Evolutionary conservation across 2,797 vertebrate genomes (phyloP).

Genomic region (Pseudomugil tenellus): DNA sequence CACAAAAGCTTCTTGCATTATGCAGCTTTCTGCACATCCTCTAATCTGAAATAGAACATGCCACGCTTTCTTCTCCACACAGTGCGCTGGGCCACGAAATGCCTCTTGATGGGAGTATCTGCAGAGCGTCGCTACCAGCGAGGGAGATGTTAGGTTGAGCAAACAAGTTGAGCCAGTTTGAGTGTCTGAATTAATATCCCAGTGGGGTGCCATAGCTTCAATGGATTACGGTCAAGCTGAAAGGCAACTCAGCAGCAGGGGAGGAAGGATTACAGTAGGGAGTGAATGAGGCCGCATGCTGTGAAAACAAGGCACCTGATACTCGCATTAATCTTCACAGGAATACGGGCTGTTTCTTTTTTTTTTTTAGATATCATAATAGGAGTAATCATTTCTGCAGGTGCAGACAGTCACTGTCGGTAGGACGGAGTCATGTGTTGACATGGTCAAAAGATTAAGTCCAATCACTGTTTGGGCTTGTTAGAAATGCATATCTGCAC

Average conservation of each 20-base stretch:
- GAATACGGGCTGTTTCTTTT: constrained; percentile 34
- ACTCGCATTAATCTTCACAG: constrained; percentile 48
- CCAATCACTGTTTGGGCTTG: neutral
- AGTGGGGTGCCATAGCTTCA: constrained; percentile 66
- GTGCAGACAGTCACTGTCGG: constrained; percentile 14
- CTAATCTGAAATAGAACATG: constrained; percentile 17
- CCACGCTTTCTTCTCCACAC: constrained; percentile 13
- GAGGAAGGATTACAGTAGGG: constrained; percentile 69
- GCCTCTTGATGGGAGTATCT: neutral
- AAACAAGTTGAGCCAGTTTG: constrained; percentile 36
- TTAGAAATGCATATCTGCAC: constrained; percentile 13
- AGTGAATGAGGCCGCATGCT: constrained; percentile 63
- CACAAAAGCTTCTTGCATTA: constrained; percentile 16
- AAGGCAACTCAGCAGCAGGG: constrained; percentile 71
- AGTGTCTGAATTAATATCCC: constrained; percentile 78
- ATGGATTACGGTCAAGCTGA: constrained; percentile 73
- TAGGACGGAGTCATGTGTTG: constrained; percentile 19
- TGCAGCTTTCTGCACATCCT: neutral
- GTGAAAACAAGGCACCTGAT: constrained; percentile 69
- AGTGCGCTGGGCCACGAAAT: constrained; percentile 1
- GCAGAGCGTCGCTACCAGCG: constrained; percentile 10
- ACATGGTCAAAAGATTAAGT: constrained; percentile 2
- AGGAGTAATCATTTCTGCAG: constrained; percentile 10
- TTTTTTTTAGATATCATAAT: constrained; percentile 20
- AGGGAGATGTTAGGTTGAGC: constrained; percentile 40